Conservation (phyloP, 2,888 invertebrate genomes). For the Rhogogaster chlorosoma region DNA sequence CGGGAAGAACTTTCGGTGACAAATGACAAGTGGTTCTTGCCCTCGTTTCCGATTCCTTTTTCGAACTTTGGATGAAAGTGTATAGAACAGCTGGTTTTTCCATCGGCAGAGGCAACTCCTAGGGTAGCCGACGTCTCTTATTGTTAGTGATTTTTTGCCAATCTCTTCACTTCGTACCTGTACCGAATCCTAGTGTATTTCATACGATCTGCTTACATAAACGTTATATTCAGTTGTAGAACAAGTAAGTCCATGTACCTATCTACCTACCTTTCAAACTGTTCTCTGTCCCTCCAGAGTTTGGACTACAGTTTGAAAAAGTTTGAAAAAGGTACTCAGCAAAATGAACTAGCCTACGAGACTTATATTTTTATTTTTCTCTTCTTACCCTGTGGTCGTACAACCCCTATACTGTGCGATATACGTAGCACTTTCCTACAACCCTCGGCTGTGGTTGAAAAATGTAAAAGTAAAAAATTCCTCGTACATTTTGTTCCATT, state of each 20-base stretch:
- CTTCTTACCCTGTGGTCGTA: not conserved
- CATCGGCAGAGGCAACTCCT: not conserved
- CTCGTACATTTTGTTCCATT: not conserved
- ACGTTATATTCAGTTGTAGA: not conserved
- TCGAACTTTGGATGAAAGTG: not conserved
- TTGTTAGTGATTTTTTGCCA: not conserved
- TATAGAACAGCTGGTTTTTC: not conserved
- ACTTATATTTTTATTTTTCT: not conserved
- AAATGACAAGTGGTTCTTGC: slow-evolving; percentile 18
- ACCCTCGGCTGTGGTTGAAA: not conserved
- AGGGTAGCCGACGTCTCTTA: not conserved
- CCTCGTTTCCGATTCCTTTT: not conserved
- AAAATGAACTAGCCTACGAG: slow-evolving; percentile 55
- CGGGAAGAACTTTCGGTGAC: slow-evolving; percentile 8
- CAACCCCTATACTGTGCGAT: not conserved
- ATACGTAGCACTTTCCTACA: not conserved
- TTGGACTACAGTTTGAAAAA: slow-evolving; percentile 15
- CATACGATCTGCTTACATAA: not conserved
- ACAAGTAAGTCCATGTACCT: not conserved
- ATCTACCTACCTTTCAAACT: not conserved
- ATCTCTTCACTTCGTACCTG: not conserved
- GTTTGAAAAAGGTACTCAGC: slow-evolving; percentile 55
- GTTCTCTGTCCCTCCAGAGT: not conserved
- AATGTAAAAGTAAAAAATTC: not conserved
- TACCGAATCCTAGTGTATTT: not conserved